phyloP scores from a whole-genome alignment of 2,888 invertebrate species.

The Limnephilus marmoratus region DNA sequence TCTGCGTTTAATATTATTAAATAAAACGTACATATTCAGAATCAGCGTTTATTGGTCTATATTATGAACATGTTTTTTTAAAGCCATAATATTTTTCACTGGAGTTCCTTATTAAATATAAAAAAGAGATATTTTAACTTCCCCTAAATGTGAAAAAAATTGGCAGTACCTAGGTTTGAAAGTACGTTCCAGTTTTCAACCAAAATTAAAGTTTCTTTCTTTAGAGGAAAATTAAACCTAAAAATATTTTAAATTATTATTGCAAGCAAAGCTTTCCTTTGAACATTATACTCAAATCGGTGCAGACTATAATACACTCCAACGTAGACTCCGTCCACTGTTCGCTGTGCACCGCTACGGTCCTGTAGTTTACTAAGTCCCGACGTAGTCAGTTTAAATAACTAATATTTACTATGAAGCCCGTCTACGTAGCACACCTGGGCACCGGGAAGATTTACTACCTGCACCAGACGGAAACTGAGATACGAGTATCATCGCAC shows the following conservation, averaged over 20 bases:
- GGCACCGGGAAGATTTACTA: conserved; percentile 7
- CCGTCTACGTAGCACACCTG: not conserved
- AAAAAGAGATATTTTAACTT: no score
- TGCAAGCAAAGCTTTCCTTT: not conserved
- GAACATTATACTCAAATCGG: not conserved
- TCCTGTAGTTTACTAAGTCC: conserved; percentile 8
- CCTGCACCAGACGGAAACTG: conserved; percentile 11
- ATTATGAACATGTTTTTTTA: no score
- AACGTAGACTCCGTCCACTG: not conserved
- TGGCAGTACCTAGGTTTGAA: no score
- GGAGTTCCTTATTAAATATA: no score
- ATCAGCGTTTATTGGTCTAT: no score
- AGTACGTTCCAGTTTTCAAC: no score
- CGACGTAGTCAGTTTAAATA: conserved; percentile 5
- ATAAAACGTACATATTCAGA: no score
- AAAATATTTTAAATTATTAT: not conserved
- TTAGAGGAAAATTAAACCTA: no score
- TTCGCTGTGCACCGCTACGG: not conserved
- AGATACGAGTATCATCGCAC: not conserved
- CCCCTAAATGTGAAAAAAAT: no score
- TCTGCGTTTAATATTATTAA: no score
- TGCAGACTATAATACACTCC: not conserved
- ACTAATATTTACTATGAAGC: conserved; percentile 13
- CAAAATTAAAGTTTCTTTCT: no score
- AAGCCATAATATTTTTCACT: no score